phyloP scores from a whole-genome alignment of 2,888 invertebrate species.

The Ctenicera cuprea region DNA sequence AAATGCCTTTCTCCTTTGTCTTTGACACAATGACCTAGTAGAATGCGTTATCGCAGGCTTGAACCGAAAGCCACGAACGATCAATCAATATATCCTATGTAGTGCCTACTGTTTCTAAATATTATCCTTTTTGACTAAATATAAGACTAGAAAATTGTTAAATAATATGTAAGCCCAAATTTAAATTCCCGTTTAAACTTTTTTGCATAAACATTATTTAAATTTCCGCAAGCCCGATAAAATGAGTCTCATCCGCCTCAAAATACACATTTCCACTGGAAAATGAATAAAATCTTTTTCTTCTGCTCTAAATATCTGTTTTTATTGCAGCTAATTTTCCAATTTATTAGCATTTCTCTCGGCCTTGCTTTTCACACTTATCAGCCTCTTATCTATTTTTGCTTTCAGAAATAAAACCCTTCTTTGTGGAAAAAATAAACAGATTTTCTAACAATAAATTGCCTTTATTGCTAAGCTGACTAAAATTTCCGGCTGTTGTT shows the following conservation, averaged over 20 bases:
- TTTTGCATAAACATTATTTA: constrained; percentile 37
- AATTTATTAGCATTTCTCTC: constrained; percentile 23
- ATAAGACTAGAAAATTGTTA: constrained; percentile 34
- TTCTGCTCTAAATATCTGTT: constrained; percentile 22
- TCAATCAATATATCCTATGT: constrained; percentile 51
- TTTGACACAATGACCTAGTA: constrained; percentile 54
- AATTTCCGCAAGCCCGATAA: constrained; percentile 35
- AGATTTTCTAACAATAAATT: constrained; percentile 19
- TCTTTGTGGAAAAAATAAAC: constrained; percentile 22
- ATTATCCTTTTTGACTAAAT: constrained; percentile 44
- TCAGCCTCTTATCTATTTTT: constrained; percentile 4
- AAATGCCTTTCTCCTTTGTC: constrained; percentile 48
- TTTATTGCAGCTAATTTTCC: constrained; percentile 31
- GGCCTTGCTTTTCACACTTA: constrained; percentile 15
- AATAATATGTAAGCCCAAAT: constrained; percentile 33
- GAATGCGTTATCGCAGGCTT: constrained; percentile 32
- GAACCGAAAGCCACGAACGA: constrained; percentile 39
- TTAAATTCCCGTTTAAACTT: constrained; percentile 21
- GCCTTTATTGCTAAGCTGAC: constrained; percentile 1
- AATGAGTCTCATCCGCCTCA: not conserved
- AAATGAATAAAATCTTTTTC: constrained; percentile 27
- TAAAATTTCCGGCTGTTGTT: constrained; percentile 3
- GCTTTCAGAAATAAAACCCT: constrained; percentile 4
- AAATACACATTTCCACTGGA: constrained; percentile 15
- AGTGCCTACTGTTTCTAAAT: constrained; percentile 24